Evolutionary conservation across 2,797 vertebrate species (phyloP).

Genomic region (Muraenolepis orangiensis): DNA sequence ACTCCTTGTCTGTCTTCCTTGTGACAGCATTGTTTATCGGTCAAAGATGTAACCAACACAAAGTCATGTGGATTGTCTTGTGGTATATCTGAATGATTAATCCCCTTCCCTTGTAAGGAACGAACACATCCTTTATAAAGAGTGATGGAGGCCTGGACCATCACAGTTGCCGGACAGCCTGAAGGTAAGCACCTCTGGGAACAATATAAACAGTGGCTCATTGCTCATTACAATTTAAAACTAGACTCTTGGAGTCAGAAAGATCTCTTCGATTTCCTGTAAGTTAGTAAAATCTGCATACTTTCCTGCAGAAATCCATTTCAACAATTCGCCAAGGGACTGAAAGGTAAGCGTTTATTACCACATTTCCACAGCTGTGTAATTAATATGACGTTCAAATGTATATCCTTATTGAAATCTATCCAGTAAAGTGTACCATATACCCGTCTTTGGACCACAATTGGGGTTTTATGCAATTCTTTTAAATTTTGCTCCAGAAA

Average conservation of each 20-base stretch:
- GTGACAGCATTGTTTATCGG: neutral
- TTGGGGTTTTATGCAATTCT: too few relatives aligned
- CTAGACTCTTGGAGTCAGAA: too few relatives aligned
- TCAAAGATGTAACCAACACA: neutral
- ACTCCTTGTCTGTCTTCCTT: neutral
- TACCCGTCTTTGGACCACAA: too few relatives aligned
- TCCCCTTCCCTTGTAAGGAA: constrained; percentile 1
- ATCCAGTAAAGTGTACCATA: too few relatives aligned
- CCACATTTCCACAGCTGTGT: too few relatives aligned
- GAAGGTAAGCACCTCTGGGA: neutral
- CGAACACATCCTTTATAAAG: constrained; percentile 1
- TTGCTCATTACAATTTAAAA: neutral
- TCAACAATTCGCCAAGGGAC: neutral
- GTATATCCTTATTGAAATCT: too few relatives aligned
- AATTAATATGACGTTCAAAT: too few relatives aligned
- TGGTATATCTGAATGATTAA: neutral
- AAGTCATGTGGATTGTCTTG: neutral
- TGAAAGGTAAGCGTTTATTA: constrained; percentile 3
- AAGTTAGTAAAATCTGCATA: too few relatives aligned
- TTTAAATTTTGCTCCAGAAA: too few relatives aligned
- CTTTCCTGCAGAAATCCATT: neutral
- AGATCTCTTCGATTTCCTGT: too few relatives aligned
- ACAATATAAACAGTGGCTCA: neutral
- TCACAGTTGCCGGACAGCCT: neutral
- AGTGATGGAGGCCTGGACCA: neutral